A percentile compares a stretch with the other conserved stretches of the same genome.
These are phyloP conservation scores for Furcula furcula DNA, from an alignment of 2,888 invertebrate species.

Conservation along the genomic window DNA sequence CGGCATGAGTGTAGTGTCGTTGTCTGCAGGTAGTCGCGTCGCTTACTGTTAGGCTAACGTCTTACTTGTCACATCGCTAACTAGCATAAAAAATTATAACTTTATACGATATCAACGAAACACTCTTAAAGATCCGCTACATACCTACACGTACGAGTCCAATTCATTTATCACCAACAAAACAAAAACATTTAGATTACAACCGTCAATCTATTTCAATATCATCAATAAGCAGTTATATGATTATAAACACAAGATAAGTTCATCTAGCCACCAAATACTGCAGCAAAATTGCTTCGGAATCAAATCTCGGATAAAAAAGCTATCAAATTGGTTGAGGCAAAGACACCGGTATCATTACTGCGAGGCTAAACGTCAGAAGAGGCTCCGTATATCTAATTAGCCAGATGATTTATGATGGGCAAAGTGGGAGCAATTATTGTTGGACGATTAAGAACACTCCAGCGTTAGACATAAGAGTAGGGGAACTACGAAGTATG, in stretches of 20 bases:
- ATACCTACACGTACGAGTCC: too few species aligned
- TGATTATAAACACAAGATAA: conserved; percentile 9
- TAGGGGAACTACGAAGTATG: conserved; percentile 8
- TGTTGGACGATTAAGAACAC: conserved; percentile 41
- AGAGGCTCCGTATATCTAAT: conserved; percentile 50
- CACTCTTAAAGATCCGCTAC: too few species aligned
- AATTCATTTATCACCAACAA: too few species aligned
- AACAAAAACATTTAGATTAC: too few species aligned
- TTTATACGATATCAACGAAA: too few species aligned
- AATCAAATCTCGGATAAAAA: conserved; percentile 25
- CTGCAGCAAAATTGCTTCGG: conserved; percentile 1
- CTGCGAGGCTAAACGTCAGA: conserved; percentile 31
- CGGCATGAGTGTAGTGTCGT: too few species aligned
- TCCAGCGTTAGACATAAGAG: conserved; percentile 31
- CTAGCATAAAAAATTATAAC: too few species aligned
- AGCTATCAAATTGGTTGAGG: conserved; percentile 23
- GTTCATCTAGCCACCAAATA: conserved; percentile 15
- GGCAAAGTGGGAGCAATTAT: conserved; percentile 54
- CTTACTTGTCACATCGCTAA: too few species aligned
- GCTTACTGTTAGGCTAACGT: too few species aligned
- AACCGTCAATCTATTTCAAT: conserved; percentile 16
- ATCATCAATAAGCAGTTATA: conserved; percentile 5
- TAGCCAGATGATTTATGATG: conserved; percentile 56
- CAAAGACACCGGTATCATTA: conserved; percentile 37
- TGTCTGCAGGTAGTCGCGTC: too few species aligned